Evolutionary conservation across 2,113 vertebrate genomes (phyloP), one percentile per base, ranked within the genome.

Genomic region (Dolichotis patagonum): DNA sequence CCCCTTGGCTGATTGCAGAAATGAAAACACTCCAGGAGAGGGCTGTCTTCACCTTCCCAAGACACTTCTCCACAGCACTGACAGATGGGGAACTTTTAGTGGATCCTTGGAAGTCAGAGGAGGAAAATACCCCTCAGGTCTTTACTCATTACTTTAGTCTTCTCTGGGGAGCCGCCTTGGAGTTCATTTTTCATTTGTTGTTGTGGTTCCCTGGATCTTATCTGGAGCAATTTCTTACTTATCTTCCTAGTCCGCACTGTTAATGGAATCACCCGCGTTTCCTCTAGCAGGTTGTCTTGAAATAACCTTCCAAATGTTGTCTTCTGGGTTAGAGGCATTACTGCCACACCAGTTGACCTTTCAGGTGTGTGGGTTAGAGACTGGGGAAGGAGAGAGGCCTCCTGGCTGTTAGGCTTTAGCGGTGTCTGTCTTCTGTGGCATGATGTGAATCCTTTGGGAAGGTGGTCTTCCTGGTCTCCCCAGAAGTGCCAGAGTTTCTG

Each of bases 211-310:
- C 75, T 20, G n/a, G 89, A 80, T 95, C 91, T 90, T 95, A 46
- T 81, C 81, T 92, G 94, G 82, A 94, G 82, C 38, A 82, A 73
- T 96, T 95, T 97, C 85, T 97, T 58, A 65, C 90, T 92, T 90
- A 43, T 92, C 87, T 91, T 93, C 49, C 56, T 96, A n/a, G 83
- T 97, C 75, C 96, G 26, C 95, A 96, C 46, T 91, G 46, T 71
- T 88, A 82, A 49, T 95, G 85, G 90, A 92, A 75, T 95, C 82
- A 75, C 85, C 96, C 88, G 75, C 96, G 82, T 89, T 96, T 83
- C 88, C 56, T 87, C 93, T 90, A 94, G 67, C 94, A 65, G 69
- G 82, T 71, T 67, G n/a, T 82, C 30, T 96, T 92, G 88, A 96
- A 94, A 87, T 90, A 91, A 84, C 62, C 62, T 86, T 96, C 77